Evolutionary conservation across 2,888 invertebrate genomes (phyloP), one percentile per base, ranked within the genome.

Genomic region (Ectobius pallidus): DNA sequence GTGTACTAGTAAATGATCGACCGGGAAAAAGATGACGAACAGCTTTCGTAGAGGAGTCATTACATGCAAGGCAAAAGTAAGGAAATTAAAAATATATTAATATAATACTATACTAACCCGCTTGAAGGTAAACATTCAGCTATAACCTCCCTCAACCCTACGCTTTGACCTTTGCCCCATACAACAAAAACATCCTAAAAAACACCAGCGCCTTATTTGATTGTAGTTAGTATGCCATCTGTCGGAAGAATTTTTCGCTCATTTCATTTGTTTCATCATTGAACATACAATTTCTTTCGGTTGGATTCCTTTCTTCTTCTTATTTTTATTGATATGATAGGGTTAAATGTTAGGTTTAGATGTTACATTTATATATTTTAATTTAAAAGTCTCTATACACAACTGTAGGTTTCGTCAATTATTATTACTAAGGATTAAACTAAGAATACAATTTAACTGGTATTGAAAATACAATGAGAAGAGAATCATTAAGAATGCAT

Each of bases 141-240:
- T 71, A 72, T 74, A 74, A 74, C 74, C 74, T 74, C 72, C 74
- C 72, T 72, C 70, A 72, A 72, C 70, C 70, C 72, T 74, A 65
- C 72, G 63, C 74, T 72, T 72, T 72, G 74, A 71, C 71, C 71
- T 71, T 71, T 71, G 69, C 69, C 71, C 70, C 73, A 74, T 69
- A 71, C 73, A 74, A 74, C 73, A 74, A 74, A 73, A 71, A 65
- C 65, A 65, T 65, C 65, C 65, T 65, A 65, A 65, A 65, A 65
- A 65, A 71, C 71, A 65, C 55, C 71, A 71, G 71, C 71, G 71
- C 71, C 71, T 65, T 71, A 65, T 67, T 65, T 49, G 46, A 65
- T 62, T 65, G 46, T 65, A 55, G 65, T 65, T 27, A 34, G 27
- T 58, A 27, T 55, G 71, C 71, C 25, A 65, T 71, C 71, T 71